These are phyloP conservation scores for Digitonthophagus gazella DNA, from an alignment of 2,888 invertebrate genomes.

Conservation along the genomic window DNA sequence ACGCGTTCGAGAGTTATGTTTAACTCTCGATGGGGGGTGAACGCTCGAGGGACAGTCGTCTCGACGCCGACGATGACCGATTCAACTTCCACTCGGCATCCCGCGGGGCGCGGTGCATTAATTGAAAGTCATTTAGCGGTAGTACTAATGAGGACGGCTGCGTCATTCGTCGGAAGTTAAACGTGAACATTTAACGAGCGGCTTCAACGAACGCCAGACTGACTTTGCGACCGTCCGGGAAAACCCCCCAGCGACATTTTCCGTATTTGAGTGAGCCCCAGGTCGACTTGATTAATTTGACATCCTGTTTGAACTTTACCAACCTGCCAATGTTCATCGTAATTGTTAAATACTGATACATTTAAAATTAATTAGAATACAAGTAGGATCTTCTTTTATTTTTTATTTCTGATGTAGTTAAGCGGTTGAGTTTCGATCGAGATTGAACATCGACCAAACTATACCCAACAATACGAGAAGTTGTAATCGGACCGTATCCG, in stretches of 20 bases:
- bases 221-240: neutral
- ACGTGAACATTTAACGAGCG: slow-evolving; percentile 47
- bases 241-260: neutral
- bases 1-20: neutral
- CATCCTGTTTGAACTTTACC: neutral
- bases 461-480: neutral
- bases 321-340: no score
- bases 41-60: neutral
- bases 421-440: neutral
- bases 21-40: neutral
- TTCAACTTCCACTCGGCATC: slow-evolving; percentile 26
- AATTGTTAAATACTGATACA: no score
- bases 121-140: slow-evolving; percentile 43
- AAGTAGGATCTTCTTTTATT: no score
- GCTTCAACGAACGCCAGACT: neutral
- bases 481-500: neutral
- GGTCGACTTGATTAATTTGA: neutral
- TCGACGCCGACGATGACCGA: slow-evolving; percentile 19
- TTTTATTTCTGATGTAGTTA: neutral
- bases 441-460: neutral
- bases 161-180: slow-evolving; percentile 43
- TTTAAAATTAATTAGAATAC: no score
- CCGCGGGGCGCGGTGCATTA: slow-evolving; percentile 35
- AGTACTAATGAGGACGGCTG: slow-evolving; percentile 43
- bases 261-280: neutral